phyloP scores from a whole-genome alignment of 2,113 vertebrate genomes.

The Gorsachius goisagi region DNA sequence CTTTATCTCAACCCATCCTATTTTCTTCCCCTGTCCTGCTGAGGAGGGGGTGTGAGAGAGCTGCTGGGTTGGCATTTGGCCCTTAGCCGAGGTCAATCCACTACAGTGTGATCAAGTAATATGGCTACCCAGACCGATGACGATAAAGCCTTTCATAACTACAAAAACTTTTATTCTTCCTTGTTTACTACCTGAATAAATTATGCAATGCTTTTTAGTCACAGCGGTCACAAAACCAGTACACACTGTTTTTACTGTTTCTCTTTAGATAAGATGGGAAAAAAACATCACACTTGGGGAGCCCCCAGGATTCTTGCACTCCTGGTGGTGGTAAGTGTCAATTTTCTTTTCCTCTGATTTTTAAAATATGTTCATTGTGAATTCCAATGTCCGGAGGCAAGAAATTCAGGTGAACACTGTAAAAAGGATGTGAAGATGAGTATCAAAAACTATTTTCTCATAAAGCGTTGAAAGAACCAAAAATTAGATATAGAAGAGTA shows the following conservation, averaged over 20 bases:
- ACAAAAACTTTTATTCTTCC: background rate
- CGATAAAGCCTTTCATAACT: background rate
- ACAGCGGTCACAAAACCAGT: background rate
- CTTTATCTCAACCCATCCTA: background rate
- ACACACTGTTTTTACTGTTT: conserved; percentile 16
- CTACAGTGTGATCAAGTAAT: background rate
- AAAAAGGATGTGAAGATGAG: background rate
- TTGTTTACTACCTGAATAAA: background rate
- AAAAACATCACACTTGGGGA: conserved; percentile 96
- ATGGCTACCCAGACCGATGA: background rate
- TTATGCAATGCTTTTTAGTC: background rate
- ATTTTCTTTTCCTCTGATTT: background rate
- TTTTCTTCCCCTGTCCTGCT: background rate
- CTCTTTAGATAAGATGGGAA: conserved; percentile 93
- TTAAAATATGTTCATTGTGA: background rate
- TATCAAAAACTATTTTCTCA: background rate
- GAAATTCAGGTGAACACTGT: background rate
- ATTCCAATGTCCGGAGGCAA: background rate
- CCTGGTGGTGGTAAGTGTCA: conserved; percentile 93
- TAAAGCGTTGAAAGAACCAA: background rate
- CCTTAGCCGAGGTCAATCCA: background rate
- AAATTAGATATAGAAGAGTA: background rate
- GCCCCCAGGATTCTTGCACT: conserved; percentile 94
- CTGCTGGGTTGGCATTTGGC: background rate
- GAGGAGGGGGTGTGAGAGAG: background rate